Base-by-base conservation (phyloP, 2,113 vertebrate genomes). In the Labrus mixtus region DNA sequence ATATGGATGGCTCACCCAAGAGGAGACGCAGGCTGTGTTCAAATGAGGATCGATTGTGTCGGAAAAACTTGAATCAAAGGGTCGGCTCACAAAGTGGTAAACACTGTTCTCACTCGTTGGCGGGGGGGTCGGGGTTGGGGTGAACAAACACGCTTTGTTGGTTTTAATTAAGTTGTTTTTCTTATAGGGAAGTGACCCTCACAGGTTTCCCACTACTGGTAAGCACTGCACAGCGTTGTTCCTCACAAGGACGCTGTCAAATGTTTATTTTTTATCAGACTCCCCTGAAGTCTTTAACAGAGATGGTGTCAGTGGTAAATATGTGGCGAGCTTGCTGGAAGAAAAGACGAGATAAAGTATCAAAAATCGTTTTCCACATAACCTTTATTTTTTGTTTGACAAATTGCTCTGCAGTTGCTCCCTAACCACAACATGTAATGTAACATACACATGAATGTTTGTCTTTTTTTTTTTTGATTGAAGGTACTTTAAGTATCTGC, bases 1-100 rank as follows among this genome's bases (percentile, higher is more conserved):
- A 87, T 90, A 88, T 89, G 76, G 19, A 86, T 70, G 77, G 23
- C 0, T 84, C 19, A 45, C 68, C 68, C 85, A 43, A 72, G 75
- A 85, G 83, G 37, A 78, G 78, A 60, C n/a, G 3, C 43, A 77
- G 68, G 46, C 73, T 39, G 2, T 7, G 65, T 68, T 81, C 29
- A 78, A 77, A 82, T 19, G 33, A 68, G 71, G 56, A 76, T 20
- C 5, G 41, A 79, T 83, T 60, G 70, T 76, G 55, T 43, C 43
- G 0, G 62, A 69, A 62, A 78, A 84, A 74, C 80, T 78, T 58
- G 67, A 83, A 81, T 83, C 63, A 71, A 83, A 84, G 70, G 61
- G 56, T 69, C 17, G 55, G 17, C 51, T 58, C 0, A 0, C 37
- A 6, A 60, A 43, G 46, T 11, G 55, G 68, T 68, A 77, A 81